Conservation (phyloP, 1,140 invertebrate species). For the Pogonomyrmex barbatus region DNA sequence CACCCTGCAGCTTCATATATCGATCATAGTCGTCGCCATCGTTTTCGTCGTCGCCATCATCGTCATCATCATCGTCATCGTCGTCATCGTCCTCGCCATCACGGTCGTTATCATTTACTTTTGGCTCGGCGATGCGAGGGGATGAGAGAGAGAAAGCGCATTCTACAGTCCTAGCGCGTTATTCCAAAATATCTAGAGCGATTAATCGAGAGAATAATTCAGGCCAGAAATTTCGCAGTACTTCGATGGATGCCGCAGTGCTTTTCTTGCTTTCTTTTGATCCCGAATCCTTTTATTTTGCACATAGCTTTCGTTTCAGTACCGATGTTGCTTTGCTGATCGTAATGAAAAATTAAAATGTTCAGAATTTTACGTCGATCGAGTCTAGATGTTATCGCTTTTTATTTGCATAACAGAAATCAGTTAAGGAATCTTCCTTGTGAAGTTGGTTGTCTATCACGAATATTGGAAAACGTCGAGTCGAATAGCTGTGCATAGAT, state of each 20-base stretch:
- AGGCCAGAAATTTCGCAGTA: constrained; percentile 31
- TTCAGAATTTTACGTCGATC: constrained; percentile 45
- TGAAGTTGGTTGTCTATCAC: constrained; percentile 4
- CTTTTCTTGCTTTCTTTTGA: constrained; percentile 13
- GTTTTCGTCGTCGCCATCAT: constrained; percentile 59
- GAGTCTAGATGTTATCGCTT: constrained; percentile 30
- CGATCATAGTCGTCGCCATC: constrained; percentile 86
- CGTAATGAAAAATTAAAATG: constrained; percentile 2
- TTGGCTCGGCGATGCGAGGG: constrained; percentile 60
- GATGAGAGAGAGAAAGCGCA: constrained; percentile 51
- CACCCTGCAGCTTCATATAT: constrained; percentile 89
- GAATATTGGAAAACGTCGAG: constrained; percentile 40
- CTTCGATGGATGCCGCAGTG: constrained; percentile 37
- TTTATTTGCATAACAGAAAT: not conserved
- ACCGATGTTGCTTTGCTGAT: constrained; percentile 41
- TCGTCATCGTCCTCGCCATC: constrained; percentile 56
- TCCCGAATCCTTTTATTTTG: constrained; percentile 32
- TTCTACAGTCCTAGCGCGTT: constrained; percentile 61
- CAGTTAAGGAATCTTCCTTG: not conserved
- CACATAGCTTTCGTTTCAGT: not conserved
- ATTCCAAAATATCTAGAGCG: constrained; percentile 60
- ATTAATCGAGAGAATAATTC: constrained; percentile 30
- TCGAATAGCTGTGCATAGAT: constrained; percentile 7
- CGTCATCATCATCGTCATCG: constrained; percentile 76
- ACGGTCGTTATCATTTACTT: constrained; percentile 64